These are phyloP conservation scores for Ciconia nigra DNA, from an alignment of 2,797 vertebrate species.

Conservation along the genomic window DNA sequence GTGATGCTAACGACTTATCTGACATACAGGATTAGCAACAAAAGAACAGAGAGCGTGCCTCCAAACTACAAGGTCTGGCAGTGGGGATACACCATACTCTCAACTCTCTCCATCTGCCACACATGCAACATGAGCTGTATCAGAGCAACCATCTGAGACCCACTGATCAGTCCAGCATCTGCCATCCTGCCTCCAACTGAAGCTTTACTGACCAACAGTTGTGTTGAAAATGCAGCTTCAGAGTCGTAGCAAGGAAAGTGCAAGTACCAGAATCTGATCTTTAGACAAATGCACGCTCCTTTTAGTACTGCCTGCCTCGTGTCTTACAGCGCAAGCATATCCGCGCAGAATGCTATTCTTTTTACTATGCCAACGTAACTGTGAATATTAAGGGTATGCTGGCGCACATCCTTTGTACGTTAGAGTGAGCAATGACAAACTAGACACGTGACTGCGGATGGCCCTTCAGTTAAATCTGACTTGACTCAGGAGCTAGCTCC, in stretches of 20 bases:
- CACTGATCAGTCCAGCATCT: background rate
- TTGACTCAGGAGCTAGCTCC: background rate
- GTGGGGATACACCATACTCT: background rate
- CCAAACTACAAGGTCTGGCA: background rate
- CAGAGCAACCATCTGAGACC: background rate
- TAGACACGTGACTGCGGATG: fast-evolving
- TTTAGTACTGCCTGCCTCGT: background rate
- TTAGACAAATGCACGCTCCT: background rate
- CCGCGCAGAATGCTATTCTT: background rate
- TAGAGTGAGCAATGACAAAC: background rate
- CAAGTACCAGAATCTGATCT: background rate
- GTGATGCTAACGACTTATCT: background rate
- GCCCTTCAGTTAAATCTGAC: background rate
- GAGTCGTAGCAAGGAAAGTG: background rate
- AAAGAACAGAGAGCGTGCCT: background rate
- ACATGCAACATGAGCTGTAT: background rate
- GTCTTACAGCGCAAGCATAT: background rate
- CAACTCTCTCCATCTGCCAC: background rate
- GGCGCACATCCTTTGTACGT: fast-evolving
- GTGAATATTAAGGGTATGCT: background rate
- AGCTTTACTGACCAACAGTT: background rate
- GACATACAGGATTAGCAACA: background rate
- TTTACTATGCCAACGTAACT: fast-evolving
- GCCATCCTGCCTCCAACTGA: background rate
- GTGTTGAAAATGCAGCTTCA: background rate